Evolutionary conservation across 2,113 vertebrate genomes (phyloP).

Genomic region (Trogon melanurus): DNA sequence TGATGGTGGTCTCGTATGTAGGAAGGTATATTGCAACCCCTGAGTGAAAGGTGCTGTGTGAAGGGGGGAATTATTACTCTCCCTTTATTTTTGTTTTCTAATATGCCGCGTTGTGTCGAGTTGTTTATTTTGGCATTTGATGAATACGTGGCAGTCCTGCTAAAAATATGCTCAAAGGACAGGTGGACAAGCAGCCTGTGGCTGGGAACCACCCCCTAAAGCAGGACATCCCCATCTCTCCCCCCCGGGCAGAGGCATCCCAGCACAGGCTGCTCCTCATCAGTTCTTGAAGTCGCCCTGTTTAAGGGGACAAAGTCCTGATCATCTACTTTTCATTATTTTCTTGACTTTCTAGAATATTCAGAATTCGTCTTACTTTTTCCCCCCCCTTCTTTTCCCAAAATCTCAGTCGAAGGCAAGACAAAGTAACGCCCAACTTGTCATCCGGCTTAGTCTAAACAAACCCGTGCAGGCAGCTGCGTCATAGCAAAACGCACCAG

Average conservation of each 20-base stretch:
- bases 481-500: neutral
- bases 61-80: neutral
- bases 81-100: conserved; percentile 4
- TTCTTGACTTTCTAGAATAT: neutral
- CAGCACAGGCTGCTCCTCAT: neutral
- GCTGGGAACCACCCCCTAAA: neutral
- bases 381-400: neutral
- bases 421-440: neutral
- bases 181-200: neutral
- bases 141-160: neutral
- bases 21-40: neutral
- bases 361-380: neutral
- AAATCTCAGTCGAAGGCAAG: neutral
- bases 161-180: neutral
- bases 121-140: neutral
- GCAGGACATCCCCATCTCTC: neutral
- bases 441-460: conserved; percentile 14
- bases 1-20: neutral
- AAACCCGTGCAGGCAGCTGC: neutral
- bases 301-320: neutral
- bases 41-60: neutral
- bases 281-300: neutral
- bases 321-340: neutral
- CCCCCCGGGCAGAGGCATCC: neutral
- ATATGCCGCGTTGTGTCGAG: neutral